phyloP scores from a whole-genome alignment of 2,888 invertebrate species.

The Cheilosia vulpina region DNA sequence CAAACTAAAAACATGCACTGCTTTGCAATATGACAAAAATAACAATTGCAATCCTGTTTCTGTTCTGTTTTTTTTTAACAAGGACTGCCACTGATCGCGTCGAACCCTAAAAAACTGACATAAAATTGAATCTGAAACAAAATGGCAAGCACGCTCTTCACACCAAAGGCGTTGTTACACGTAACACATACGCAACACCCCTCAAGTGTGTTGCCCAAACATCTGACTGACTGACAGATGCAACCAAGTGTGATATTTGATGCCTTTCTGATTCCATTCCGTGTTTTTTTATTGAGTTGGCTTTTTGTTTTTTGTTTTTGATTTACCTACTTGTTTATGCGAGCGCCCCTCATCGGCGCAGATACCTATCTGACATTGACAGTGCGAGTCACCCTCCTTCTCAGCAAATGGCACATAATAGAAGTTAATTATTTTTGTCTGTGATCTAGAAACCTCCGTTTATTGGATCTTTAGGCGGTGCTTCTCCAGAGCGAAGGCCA shows the following conservation, averaged over 20 bases:
- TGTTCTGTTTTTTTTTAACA: slow-evolving; percentile 36
- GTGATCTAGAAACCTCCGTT: slow-evolving; percentile 46
- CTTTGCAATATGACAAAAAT: slow-evolving; percentile 16
- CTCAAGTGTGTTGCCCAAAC: slow-evolving; percentile 28
- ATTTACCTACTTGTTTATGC: slow-evolving; percentile 66
- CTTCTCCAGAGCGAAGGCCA: slow-evolving; percentile 49
- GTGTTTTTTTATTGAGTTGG: slow-evolving; percentile 41
- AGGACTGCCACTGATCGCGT: slow-evolving; percentile 35
- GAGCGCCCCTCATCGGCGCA: slow-evolving; percentile 48
- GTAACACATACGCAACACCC: slow-evolving; percentile 28
- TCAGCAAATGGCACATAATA: slow-evolving; percentile 69
- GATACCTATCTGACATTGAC: slow-evolving; percentile 58
- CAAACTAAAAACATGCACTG: not conserved
- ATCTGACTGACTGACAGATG: slow-evolving; percentile 68
- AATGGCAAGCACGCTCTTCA: slow-evolving; percentile 68
- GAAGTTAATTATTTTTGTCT: slow-evolving; percentile 74
- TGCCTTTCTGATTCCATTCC: slow-evolving; percentile 59
- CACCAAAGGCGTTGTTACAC: slow-evolving; percentile 26
- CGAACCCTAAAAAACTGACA: slow-evolving; percentile 61
- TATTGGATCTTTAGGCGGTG: slow-evolving; percentile 64
- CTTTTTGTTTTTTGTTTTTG: slow-evolving; percentile 62
- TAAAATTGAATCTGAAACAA: slow-evolving; percentile 63
- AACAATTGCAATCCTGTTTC: slow-evolving; percentile 45
- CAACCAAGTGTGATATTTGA: slow-evolving; percentile 74
- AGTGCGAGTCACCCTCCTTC: not conserved